These are phyloP conservation scores for Pagetopsis macropterus DNA, from an alignment of 2,797 vertebrate species.

Conservation along the genomic window DNA sequence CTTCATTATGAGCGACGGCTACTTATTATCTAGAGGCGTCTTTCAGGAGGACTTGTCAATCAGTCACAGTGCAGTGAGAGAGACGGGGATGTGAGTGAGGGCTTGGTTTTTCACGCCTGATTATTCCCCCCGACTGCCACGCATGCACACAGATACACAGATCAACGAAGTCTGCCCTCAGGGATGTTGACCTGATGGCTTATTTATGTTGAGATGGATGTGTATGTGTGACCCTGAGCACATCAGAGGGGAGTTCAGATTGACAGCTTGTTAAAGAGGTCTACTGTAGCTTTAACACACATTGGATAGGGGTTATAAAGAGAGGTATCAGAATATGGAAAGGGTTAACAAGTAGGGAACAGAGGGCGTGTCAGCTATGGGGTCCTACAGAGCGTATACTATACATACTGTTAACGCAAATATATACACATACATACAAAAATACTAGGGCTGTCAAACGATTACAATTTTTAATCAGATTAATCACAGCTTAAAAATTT, in stretches of 20 bases:
- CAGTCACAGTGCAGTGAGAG: conserved; percentile 39
- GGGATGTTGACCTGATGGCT: conserved; percentile 41
- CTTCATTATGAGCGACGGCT: conserved; percentile 55
- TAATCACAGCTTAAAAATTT: too few species aligned
- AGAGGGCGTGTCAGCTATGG: too few species aligned
- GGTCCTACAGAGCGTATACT: too few species aligned
- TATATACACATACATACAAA: too few species aligned
- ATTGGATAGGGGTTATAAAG: conserved; percentile 11
- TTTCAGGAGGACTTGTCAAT: conserved; percentile 57
- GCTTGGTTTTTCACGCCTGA: conserved; percentile 32
- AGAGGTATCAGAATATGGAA: neutral
- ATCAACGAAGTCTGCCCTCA: conserved; percentile 38
- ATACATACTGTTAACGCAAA: too few species aligned
- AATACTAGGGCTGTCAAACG: too few species aligned
- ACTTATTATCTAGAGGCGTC: conserved; percentile 58
- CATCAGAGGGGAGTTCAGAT: neutral
- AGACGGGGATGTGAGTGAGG: conserved; percentile 34
- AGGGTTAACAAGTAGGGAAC: too few species aligned
- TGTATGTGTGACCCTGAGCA: conserved; percentile 30
- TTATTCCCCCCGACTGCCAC: conserved; percentile 51
- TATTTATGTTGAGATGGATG: conserved; percentile 52
- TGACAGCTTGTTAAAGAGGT: conserved; percentile 13
- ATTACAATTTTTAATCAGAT: too few species aligned
- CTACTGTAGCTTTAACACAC: conserved; percentile 5
- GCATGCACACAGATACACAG: conserved; percentile 40